A percentile compares a stretch with the other conserved stretches of the same genome.
These are phyloP conservation scores for Epistrophe grossulariae DNA, from an alignment of 2,888 invertebrate species.

Conservation along the genomic window DNA sequence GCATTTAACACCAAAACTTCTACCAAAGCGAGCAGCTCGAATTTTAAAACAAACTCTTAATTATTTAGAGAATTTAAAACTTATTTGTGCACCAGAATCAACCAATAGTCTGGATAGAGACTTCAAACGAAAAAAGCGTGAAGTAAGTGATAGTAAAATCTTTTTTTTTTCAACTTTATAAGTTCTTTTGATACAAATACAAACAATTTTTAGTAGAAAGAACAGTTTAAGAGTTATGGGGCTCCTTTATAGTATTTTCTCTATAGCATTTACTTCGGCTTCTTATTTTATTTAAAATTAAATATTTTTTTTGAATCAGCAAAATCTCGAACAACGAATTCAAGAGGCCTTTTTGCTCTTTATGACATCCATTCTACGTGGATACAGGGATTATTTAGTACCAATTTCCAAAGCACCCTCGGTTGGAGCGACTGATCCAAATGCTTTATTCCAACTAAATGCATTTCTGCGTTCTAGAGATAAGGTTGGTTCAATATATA, in stretches of 20 bases:
- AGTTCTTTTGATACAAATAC: background rate
- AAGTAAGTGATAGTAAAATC: constrained; percentile 81
- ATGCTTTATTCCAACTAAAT: constrained; percentile 96
- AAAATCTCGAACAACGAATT: constrained; percentile 95
- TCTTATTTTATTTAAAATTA: background rate
- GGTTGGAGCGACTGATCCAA: constrained; percentile 96
- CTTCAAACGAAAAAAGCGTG: constrained; percentile 91
- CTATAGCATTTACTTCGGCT: too few relatives aligned
- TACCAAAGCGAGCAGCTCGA: constrained; percentile 95
- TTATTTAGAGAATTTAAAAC: constrained; percentile 88
- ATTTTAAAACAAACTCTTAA: constrained; percentile 92
- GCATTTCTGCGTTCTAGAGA: constrained; percentile 95
- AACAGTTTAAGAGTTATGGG: too few relatives aligned
- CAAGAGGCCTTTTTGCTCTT: constrained; percentile 98
- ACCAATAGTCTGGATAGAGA: constrained; percentile 91
- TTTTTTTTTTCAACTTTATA: background rate
- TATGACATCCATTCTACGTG: constrained; percentile 96
- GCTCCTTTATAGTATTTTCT: too few relatives aligned
- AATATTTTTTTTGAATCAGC: constrained; percentile 83
- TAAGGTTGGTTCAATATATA: constrained; percentile 85
- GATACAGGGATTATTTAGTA: constrained; percentile 93
- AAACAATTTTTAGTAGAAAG: background rate
- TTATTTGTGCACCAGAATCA: constrained; percentile 84
- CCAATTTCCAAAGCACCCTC: constrained; percentile 98
- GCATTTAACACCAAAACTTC: constrained; percentile 90